These are phyloP conservation scores for Chamaetylas fuelleborni DNA, from an alignment of 2,113 vertebrate genomes.

Conservation along the genomic window DNA sequence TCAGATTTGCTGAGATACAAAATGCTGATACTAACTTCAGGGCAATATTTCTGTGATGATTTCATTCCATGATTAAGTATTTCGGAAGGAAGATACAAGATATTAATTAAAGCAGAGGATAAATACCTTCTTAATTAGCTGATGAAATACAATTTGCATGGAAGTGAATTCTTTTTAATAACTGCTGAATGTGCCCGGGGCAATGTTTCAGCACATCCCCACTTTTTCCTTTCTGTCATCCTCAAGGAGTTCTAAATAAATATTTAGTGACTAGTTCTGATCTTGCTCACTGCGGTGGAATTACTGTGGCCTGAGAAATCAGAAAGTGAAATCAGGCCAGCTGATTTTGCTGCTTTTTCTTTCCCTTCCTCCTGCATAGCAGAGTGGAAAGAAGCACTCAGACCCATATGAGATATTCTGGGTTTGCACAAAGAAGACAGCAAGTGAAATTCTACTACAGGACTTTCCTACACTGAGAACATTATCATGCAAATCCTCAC, in stretches of 20 bases:
- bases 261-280: not conserved
- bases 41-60: conserved; percentile 74
- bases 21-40: conserved; percentile 56
- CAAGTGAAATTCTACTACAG: not conserved
- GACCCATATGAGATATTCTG: not conserved
- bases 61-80: conserved; percentile 75
- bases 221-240: conserved; percentile 18
- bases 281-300: not conserved
- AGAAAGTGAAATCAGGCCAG: not conserved
- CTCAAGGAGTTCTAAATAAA: conserved; percentile 29
- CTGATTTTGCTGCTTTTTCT: not conserved
- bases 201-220: not conserved
- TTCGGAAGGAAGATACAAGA: conserved; percentile 72
- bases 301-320: not conserved
- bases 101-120: conserved; percentile 76
- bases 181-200: conserved; percentile 16
- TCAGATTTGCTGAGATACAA: conserved; percentile 73
- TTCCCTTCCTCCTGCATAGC: not conserved
- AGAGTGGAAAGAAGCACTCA: not conserved
- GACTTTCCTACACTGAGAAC: not conserved
- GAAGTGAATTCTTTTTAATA: conserved; percentile 65
- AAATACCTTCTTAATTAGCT: conserved; percentile 76
- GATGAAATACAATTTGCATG: conserved; percentile 71
- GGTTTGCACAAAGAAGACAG: not conserved
- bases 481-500: not conserved